Percentiles rank a stretch among this genome's conserved stretches.
phyloP scores from a whole-genome alignment of 53 echinoderm and acorn worm genomes.

The Stichopus horrens region DNA sequence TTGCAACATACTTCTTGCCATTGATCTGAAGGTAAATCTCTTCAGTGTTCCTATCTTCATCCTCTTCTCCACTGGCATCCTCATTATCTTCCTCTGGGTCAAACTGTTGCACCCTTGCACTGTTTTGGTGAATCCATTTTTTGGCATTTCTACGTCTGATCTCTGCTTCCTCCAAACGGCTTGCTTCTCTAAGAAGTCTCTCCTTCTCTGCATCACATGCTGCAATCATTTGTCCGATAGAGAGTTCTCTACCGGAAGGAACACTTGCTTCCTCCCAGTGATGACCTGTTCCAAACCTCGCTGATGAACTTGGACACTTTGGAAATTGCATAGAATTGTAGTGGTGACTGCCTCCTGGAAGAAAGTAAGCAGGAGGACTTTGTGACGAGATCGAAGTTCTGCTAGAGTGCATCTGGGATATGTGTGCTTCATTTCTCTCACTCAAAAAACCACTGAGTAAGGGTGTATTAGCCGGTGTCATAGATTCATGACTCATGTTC shows the following conservation, averaged over 20 bases:
- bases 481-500: not conserved
- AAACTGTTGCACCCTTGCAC: not conserved
- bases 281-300: not conserved
- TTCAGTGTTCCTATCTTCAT: not conserved
- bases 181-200: not conserved
- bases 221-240: not conserved
- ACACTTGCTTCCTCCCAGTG: not conserved
- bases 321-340: not conserved
- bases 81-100: not conserved
- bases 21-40: conserved; percentile 46
- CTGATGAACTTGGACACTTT: not conserved
- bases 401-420: not conserved
- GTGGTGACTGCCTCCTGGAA: not conserved
- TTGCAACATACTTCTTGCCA: conserved; percentile 34
- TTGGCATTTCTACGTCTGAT: not conserved
- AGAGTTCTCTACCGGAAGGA: not conserved
- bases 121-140: conserved; percentile 5
- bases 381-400: not conserved
- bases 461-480: not conserved
- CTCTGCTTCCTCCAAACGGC: conserved; percentile 2
- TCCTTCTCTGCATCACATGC: conserved; percentile 12
- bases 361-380: not conserved
- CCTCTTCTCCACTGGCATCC: too few relatives aligned
- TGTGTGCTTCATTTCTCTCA: not conserved
- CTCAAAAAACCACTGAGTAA: not conserved